Conservation (phyloP, 2,888 invertebrate genomes). For the Athalia circularis region DNA sequence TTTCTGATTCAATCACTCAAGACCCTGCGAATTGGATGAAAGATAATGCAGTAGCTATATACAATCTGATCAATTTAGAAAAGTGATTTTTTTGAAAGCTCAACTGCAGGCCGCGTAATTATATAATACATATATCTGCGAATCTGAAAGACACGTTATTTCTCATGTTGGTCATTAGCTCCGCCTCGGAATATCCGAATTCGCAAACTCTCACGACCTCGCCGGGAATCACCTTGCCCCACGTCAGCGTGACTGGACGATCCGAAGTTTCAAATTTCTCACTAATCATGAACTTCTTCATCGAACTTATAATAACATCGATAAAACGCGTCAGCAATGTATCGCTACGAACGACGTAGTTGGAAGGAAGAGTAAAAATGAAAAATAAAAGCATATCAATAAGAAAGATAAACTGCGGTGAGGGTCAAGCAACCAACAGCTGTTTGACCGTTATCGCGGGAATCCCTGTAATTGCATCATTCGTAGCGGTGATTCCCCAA, state of each 20-base stretch:
- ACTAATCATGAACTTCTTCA: background rate
- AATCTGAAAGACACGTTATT: background rate
- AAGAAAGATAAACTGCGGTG: background rate
- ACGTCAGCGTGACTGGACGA: background rate
- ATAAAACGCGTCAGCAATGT: background rate
- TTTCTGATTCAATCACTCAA: too few species aligned
- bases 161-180: background rate
- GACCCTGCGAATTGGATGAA: too few species aligned
- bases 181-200: background rate
- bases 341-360: background rate
- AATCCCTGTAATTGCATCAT: background rate
- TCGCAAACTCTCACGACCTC: background rate
- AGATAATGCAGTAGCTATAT: too few species aligned
- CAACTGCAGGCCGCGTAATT: too few species aligned
- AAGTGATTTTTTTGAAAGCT: too few species aligned
- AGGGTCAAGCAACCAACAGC: background rate
- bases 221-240: background rate
- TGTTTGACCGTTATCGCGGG: background rate
- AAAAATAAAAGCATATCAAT: background rate
- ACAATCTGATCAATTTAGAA: too few species aligned
- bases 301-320: slow-evolving; percentile 10
- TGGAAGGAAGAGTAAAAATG: background rate
- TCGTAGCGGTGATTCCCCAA: slow-evolving; percentile 11
- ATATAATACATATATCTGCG: background rate
- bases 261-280: slow-evolving; percentile 2